Evolutionary conservation across 2,888 invertebrate species (phyloP).

Genomic region (Sesia apiformis): DNA sequence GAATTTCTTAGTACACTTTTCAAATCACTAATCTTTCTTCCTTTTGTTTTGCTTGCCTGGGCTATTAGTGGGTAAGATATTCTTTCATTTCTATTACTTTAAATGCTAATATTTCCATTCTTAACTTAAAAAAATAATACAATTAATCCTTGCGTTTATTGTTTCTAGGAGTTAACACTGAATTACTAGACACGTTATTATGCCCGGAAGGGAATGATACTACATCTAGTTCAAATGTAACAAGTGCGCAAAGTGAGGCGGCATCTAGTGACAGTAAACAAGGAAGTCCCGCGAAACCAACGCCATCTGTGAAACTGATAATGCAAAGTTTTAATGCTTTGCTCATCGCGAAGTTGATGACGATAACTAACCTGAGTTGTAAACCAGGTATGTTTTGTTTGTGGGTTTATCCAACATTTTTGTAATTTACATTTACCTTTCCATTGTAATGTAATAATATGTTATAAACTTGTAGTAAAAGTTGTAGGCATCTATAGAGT

Average conservation of each 20-base stretch:
- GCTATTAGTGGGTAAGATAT: constrained; percentile 52
- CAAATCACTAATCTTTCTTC: constrained; percentile 7
- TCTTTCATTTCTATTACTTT: constrained; percentile 1
- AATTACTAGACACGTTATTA: constrained; percentile 85
- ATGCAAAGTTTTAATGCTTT: constrained; percentile 85
- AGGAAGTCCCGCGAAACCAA: constrained; percentile 19
- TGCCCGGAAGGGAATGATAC: constrained; percentile 70
- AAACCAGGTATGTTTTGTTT: constrained; percentile 81
- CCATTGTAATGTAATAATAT: too few species aligned
- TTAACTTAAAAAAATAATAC: background rate
- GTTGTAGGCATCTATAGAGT: too few species aligned
- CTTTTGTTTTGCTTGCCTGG: constrained; percentile 40
- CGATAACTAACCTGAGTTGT: constrained; percentile 88
- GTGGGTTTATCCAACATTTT: background rate
- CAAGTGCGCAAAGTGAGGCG: constrained; percentile 14
- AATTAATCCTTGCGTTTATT: constrained; percentile 10
- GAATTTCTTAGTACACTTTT: background rate
- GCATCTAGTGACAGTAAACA: constrained; percentile 28
- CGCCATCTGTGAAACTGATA: constrained; percentile 26
- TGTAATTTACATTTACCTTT: background rate
- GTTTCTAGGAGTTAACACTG: constrained; percentile 84
- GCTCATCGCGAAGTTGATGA: constrained; percentile 87
- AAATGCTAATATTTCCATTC: background rate
- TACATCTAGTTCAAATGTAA: constrained; percentile 10
- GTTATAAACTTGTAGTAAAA: too few species aligned